Conservation (phyloP, 2,113 vertebrate species). For the Pleuronectes platessa region DNA sequence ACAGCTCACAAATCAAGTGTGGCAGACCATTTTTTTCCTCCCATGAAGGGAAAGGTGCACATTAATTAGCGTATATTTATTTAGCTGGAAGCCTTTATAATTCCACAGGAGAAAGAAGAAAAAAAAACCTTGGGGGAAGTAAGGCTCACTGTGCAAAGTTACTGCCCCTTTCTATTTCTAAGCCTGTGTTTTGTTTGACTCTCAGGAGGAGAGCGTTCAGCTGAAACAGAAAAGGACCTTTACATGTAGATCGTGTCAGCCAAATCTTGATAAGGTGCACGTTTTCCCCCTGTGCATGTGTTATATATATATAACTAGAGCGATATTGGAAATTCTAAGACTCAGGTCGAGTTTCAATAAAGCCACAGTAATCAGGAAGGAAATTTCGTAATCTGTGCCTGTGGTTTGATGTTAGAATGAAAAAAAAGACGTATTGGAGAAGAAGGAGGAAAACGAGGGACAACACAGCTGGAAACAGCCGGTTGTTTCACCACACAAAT, state of each 20-base stretch:
- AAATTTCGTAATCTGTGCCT: neutral
- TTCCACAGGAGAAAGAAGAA: slow-evolving; percentile 40
- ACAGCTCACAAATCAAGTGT: slow-evolving; percentile 75
- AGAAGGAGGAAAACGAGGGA: neutral
- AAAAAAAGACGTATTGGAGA: neutral
- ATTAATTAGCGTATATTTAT: slow-evolving; percentile 80
- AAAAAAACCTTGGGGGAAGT: slow-evolving; percentile 13
- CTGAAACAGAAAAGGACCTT: slow-evolving; percentile 8
- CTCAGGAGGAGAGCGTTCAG: slow-evolving; percentile 21
- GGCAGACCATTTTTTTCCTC: slow-evolving; percentile 67
- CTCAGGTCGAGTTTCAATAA: neutral
- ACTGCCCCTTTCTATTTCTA: slow-evolving; percentile 42
- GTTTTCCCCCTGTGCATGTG: neutral
- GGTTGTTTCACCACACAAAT: slow-evolving; percentile 43
- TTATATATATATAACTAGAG: no score
- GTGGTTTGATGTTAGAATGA: slow-evolving; percentile 1
- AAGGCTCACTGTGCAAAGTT: slow-evolving; percentile 35
- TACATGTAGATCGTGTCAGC: neutral
- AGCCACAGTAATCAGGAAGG: neutral
- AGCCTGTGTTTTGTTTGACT: slow-evolving; percentile 33
- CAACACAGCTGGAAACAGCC: slow-evolving; percentile 19
- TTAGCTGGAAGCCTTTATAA: slow-evolving; percentile 78
- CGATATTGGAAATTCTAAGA: neutral
- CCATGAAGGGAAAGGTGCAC: slow-evolving; percentile 69
- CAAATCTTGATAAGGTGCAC: slow-evolving; percentile 3